A percentile compares a stretch with the other conserved stretches of the same genome.
These are phyloP conservation scores for Andrena dorsata DNA, from an alignment of 2,888 invertebrate genomes.

Conservation along the genomic window DNA sequence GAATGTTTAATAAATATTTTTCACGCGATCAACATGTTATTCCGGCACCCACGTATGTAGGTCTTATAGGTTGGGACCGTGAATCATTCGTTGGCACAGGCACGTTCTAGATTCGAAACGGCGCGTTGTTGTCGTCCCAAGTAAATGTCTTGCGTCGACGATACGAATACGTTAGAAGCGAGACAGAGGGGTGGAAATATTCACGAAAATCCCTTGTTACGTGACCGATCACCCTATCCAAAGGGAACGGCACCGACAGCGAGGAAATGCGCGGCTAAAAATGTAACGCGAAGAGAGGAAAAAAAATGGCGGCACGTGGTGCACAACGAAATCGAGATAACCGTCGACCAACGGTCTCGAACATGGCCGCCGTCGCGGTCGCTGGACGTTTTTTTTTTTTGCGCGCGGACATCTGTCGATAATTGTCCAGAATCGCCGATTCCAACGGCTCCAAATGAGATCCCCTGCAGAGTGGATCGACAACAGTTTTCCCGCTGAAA, in stretches of 20 bases:
- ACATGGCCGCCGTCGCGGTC: conserved; percentile 52
- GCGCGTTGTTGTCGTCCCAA: conserved; percentile 1
- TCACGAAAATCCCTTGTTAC: not conserved
- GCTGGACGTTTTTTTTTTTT: conserved; percentile 23
- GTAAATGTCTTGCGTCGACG: not conserved
- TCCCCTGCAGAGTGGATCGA: not conserved
- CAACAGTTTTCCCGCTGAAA: conserved; percentile 11
- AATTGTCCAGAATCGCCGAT: conserved; percentile 30
- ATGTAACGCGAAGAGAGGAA: not conserved
- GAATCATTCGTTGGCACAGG: conserved; percentile 58
- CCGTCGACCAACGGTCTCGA: conserved; percentile 36
- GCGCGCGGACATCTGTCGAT: conserved; percentile 31
- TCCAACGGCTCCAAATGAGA: not conserved
- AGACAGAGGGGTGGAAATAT: not conserved
- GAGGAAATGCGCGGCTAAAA: not conserved
- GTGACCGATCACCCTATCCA: not conserved
- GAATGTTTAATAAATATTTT: not conserved
- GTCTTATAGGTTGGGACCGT: conserved; percentile 33
- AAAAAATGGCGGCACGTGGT: conserved; percentile 57
- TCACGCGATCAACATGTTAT: conserved; percentile 7
- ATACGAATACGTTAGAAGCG: not conserved
- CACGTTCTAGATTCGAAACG: conserved; percentile 27
- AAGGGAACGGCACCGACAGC: not conserved
- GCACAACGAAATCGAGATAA: conserved; percentile 56
- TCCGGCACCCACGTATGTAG: conserved; percentile 33